Conservation (phyloP, 2,797 vertebrate species). For the Cossypha niveicapilla region DNA sequence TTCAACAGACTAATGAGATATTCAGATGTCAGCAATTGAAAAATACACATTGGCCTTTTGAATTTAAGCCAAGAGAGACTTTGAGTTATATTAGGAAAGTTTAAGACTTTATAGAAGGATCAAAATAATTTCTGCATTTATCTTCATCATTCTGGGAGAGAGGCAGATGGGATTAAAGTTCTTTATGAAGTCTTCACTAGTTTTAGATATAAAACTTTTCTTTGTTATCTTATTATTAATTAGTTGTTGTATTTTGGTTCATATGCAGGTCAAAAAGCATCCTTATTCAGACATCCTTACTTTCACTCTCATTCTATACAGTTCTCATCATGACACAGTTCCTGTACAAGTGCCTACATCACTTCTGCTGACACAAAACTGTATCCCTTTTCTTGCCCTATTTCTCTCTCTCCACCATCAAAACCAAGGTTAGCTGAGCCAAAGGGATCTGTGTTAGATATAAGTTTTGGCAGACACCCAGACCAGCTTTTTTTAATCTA, state of each 20-base stretch:
- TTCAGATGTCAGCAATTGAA: neutral
- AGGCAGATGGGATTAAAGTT: neutral
- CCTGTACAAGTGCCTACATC: neutral
- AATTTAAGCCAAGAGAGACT: conserved; percentile 14
- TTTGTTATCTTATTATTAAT: neutral
- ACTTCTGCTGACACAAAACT: neutral
- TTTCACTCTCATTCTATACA: neutral
- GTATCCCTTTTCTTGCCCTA: neutral
- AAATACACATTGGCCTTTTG: conserved; percentile 14
- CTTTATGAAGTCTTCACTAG: neutral
- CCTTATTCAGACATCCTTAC: neutral
- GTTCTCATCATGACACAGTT: neutral
- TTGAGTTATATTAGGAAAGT: neutral
- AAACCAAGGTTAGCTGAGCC: neutral
- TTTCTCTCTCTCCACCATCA: neutral
- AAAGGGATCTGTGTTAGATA: neutral
- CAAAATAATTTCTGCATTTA: neutral
- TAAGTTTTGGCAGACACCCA: neutral
- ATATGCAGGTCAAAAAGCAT: neutral
- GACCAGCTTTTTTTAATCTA: neutral
- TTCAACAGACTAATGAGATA: conserved; percentile 30
- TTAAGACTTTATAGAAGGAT: neutral
- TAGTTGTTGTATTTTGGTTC: neutral
- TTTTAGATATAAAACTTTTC: neutral
- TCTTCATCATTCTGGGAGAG: neutral